Evolutionary conservation across 2,888 invertebrate species (phyloP), one percentile per base, ranked within the genome.

Genomic region (Falcaria lacertinaria): DNA sequence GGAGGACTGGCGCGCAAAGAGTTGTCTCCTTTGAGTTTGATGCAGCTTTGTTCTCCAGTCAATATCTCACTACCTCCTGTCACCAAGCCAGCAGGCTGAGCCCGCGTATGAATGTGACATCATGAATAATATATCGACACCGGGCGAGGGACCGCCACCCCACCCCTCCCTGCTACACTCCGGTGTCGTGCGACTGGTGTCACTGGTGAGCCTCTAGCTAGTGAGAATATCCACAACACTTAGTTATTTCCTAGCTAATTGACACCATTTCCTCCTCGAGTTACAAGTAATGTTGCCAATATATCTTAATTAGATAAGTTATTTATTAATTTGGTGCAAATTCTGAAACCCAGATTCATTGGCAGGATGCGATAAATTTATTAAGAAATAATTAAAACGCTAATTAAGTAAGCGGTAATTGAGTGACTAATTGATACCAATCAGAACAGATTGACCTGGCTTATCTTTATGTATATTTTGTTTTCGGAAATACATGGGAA

Each of bases 91-190:
- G 22, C 37, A 4, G 7, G 3, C n/a, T 11, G 14, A 8, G 11
- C 6, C 15, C 13, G 5, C 19, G 15, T 4, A 19, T 13, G 15
- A 5, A 19, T 32, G 33, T 15, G 33, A 22, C 14, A 8, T 8
- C 42, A 43, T 46, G 43, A 43, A 46, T 46, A 46, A 43, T 42
- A 34, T 34, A 42, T 33, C 33, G 40, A 36, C 17, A 34, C 36
- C n/a, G 19, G 14, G 37, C 37, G 0, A 8, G 13, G 22, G 16
- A 8, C 16, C 17, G 17, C 2, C 17, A 7, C 11, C 11, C 28
- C 28, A 11, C 19, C 3, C 19, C 6, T 19, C 4, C 19, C 3
- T 19, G 6, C 3, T 6, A 19, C 1, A 11, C 11, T 28, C 28
- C 8, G 11, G 3, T 28, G 8, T 2, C 11, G 11, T 11, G 11